Conservation (phyloP, 2,797 vertebrate species). For the Diceros bicornis region DNA sequence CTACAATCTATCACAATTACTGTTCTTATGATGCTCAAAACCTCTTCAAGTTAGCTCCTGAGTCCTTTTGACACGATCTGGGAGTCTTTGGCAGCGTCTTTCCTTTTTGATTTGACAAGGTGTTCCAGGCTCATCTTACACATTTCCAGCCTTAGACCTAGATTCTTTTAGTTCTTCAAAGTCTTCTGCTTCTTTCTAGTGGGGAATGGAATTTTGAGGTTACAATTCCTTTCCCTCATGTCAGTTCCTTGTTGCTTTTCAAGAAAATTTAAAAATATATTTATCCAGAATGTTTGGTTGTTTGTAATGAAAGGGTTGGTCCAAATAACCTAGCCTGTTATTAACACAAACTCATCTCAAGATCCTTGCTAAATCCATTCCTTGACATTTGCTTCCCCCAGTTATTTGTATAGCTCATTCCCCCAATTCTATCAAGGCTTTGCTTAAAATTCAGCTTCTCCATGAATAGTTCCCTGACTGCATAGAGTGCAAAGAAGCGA, state of each 20-base stretch:
- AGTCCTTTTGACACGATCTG: neutral
- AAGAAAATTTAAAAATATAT: neutral
- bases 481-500: neutral
- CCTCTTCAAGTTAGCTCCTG: neutral
- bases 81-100: neutral
- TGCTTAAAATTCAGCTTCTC: conserved; percentile 8
- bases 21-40: neutral
- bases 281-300: neutral
- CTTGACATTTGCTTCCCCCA: neutral
- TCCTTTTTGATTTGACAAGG: neutral
- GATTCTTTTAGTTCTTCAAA: neutral
- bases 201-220: neutral
- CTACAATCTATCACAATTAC: neutral
- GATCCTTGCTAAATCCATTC: neutral
- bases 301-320: neutral
- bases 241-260: neutral
- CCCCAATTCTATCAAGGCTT: conserved; percentile 29
- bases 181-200: neutral
- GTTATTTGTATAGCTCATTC: neutral
- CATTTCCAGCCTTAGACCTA: neutral
- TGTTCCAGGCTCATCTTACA: neutral
- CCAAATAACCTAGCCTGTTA: neutral
- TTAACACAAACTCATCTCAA: neutral
- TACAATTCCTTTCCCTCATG: neutral
- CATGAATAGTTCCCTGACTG: neutral